Percentiles rank a stretch among this genome's conserved stretches.
Evolutionary conservation across 37 sponge, comb jelly and placozoan genomes (phyloP).

Genomic region (Agelas oroides): DNA sequence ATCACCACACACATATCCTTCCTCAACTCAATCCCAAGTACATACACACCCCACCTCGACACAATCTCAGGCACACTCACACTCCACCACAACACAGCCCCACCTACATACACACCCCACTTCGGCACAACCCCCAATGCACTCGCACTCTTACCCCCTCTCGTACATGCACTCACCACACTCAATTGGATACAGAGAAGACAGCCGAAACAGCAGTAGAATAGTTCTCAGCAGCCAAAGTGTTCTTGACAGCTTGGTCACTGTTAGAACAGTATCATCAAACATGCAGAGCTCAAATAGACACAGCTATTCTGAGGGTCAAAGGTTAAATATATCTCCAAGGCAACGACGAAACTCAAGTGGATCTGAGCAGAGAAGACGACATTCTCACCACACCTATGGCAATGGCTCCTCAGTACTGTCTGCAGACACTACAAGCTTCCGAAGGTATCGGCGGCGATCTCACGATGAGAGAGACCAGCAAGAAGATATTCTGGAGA

Average conservation of each 20-base stretch:
- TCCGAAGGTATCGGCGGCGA: background rate
- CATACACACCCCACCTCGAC: background rate
- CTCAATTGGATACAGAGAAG: too few relatives aligned
- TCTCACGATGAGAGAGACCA: slow-evolving; percentile 52
- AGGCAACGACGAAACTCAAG: slow-evolving; percentile 37
- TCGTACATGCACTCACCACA: background rate
- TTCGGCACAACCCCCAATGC: too few relatives aligned
- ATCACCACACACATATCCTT: background rate
- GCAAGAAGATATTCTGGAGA: slow-evolving; percentile 27
- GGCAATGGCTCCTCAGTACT: too few relatives aligned
- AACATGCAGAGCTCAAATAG: background rate
- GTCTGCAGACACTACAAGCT: background rate
- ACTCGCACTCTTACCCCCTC: background rate
- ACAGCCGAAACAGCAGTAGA: background rate
- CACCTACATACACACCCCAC: background rate
- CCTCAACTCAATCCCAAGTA: background rate
- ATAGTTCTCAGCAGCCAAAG: too few relatives aligned
- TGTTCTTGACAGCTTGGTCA: slow-evolving; percentile 2
- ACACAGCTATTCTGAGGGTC: background rate
- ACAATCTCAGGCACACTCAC: too few relatives aligned
- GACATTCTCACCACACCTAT: slow-evolving; percentile 11
- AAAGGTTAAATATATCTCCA: background rate
- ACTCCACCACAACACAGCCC: background rate
- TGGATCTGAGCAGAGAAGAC: slow-evolving; percentile 25
- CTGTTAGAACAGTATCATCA: background rate